Conservation (phyloP, 2,113 vertebrate species). For the Misgurnus anguillicaudatus region DNA sequence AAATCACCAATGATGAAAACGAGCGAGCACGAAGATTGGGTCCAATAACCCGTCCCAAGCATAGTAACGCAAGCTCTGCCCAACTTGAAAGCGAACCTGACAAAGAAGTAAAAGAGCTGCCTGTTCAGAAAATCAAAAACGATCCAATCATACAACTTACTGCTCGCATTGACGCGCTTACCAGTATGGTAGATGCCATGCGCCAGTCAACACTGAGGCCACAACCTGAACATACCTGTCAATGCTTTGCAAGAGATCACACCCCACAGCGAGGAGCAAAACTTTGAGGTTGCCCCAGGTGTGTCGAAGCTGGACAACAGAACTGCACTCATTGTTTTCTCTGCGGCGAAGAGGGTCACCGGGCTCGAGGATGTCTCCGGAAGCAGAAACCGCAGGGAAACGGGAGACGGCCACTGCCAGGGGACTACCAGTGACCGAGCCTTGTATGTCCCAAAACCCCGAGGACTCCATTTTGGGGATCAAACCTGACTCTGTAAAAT, state of each 20-base stretch:
- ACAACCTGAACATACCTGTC: not conserved
- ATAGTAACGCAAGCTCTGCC: too few relatives aligned
- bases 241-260: not conserved
- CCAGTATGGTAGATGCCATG: not conserved
- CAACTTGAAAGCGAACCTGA: too few relatives aligned
- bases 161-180: not conserved
- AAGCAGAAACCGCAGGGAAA: too few relatives aligned
- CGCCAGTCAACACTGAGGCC: not conserved
- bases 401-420: not conserved
- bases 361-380: too few relatives aligned
- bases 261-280: not conserved
- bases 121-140: not conserved
- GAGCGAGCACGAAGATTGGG: not conserved
- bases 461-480: too few relatives aligned
- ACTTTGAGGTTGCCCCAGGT: not conserved
- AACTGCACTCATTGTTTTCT: not conserved
- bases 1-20: too few relatives aligned
- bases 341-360: not conserved
- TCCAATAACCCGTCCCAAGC: not conserved
- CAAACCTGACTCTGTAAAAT: too few relatives aligned
- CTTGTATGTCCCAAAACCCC: too few relatives aligned
- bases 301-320: not conserved
- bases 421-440: too few relatives aligned
- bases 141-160: not conserved
- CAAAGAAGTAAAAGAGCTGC: not conserved